Conservation (phyloP, 2,888 invertebrate species). For the Aspidiotus destructor region DNA sequence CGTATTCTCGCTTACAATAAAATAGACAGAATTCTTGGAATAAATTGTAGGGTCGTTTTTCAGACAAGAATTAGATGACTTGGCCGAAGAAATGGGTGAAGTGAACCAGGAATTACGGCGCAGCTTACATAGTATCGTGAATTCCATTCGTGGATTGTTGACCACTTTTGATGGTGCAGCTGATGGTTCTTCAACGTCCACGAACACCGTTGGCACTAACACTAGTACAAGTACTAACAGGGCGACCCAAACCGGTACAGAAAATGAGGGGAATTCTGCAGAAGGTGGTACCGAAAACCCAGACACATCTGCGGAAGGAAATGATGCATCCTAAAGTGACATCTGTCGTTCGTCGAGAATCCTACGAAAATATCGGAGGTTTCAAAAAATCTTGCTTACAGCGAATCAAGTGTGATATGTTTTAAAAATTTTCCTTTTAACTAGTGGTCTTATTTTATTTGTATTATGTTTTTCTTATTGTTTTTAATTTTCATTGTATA, state of each 20-base stretch:
- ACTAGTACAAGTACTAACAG: not conserved
- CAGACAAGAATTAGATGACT: slow-evolving; percentile 21
- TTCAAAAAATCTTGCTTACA: no score
- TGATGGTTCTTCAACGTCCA: not conserved
- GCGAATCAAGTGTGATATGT: no score
- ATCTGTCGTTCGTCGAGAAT: not conserved
- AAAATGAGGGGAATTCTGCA: slow-evolving; percentile 8
- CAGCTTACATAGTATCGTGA: slow-evolving; percentile 24
- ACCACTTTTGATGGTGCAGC: slow-evolving; percentile 15
- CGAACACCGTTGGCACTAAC: no score
- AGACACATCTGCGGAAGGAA: slow-evolving; percentile 8
- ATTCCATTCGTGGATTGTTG: slow-evolving; percentile 22
- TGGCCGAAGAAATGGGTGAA: slow-evolving; percentile 27
- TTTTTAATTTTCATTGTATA: no score
- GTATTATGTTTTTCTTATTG: no score
- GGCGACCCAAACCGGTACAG: slow-evolving; percentile 10
- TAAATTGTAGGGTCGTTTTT: not conserved
- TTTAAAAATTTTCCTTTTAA: no score
- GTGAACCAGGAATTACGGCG: slow-evolving; percentile 24
- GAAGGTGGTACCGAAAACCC: slow-evolving; percentile 22
- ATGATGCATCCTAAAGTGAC: not conserved
- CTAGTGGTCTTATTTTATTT: no score
- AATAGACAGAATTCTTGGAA: not conserved
- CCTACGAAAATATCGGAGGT: not conserved
- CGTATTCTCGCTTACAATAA: not conserved